A percentile compares a stretch with the other conserved stretches of the same genome.
These are phyloP conservation scores for Microplitis manilae DNA, from an alignment of 2,888 invertebrate species.

Conservation along the genomic window DNA sequence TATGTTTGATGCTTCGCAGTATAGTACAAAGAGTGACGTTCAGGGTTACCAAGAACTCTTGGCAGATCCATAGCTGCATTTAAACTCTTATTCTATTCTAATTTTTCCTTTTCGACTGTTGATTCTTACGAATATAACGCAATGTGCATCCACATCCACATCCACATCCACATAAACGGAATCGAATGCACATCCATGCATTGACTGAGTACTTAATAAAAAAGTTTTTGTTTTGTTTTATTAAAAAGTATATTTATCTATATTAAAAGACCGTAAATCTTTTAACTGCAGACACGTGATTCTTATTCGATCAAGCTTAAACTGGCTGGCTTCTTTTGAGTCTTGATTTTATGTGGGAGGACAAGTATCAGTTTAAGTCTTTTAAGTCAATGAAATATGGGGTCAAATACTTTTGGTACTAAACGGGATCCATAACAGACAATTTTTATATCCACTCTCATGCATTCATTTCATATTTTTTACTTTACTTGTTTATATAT, in stretches of 20 bases:
- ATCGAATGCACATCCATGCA: not conserved
- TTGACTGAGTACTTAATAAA: too few relatives aligned
- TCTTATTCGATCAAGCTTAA: not conserved
- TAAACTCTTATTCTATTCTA: constrained; percentile 31
- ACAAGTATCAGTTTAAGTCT: constrained; percentile 2
- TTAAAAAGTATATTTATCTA: not conserved
- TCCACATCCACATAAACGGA: not conserved
- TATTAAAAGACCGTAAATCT: not conserved
- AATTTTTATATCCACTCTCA: not conserved
- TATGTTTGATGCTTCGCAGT: not conserved
- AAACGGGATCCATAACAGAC: not conserved
- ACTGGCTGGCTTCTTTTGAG: not conserved
- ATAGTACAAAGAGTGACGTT: constrained; percentile 60
- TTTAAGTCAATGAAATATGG: constrained; percentile 24
- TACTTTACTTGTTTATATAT: not conserved
- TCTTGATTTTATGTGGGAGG: constrained; percentile 8
- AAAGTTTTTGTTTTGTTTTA: too few relatives aligned
- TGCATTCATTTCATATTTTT: not conserved
- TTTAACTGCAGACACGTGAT: constrained; percentile 2
- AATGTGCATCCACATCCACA: not conserved
- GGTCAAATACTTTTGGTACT: constrained; percentile 34
- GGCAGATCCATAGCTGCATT: constrained; percentile 32
- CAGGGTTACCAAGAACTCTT: constrained; percentile 52
- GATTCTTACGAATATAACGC: constrained; percentile 3
- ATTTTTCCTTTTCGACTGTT: constrained; percentile 26